Evolutionary conservation across 2,797 vertebrate genomes (phyloP), one percentile per base, ranked within the genome.

Genomic region (Pipistrellus kuhlii): DNA sequence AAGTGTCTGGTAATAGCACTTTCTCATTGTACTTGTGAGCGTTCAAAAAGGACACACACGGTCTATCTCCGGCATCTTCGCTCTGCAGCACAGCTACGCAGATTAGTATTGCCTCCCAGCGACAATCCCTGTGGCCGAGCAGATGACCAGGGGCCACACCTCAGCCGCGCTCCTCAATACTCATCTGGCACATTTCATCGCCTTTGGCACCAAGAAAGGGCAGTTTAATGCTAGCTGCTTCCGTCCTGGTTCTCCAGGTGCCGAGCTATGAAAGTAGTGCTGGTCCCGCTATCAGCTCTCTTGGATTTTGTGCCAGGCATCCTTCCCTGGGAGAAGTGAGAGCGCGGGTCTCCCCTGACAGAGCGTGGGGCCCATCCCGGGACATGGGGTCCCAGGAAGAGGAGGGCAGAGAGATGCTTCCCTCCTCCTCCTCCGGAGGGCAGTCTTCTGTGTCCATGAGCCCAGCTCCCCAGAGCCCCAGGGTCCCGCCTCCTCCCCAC

Each of bases 191-290:
- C 96, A 97, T 96, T 94, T 96, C 96, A 95, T 97, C 95, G 95
- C 84, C 78, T 97, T 95, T 95, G 96, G 97, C 75, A 95, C 83
- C 64, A 96, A 91, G 76, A 97, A 66, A 3, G 92, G 84, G 93
- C 92, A 78, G 95, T 97, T 98, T 96, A 95, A 98, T 97, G 97
- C 96, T 97, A 91, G 93, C 90, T 97, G 59, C 57, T 97, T 97
- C 95, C 88, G 95, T 88, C 71, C 66, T 76, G 69, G 94, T 64
- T 95, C 90, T 95, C 91, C 86, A 88, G 85, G 46, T 97, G 95
- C 84, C 82, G 77, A 0, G 1, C 92, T 93, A 96, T 90, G 94
- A 97, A 98, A 97, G 85, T 69, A 72, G 32, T 9, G 35, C 95
- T 95, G 93, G 96, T 86, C 90, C 64, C 90, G 80, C 75, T 96